Evolutionary conservation across 2,797 vertebrate genomes (phyloP).

Genomic region (Philypnodon macrostomus): DNA sequence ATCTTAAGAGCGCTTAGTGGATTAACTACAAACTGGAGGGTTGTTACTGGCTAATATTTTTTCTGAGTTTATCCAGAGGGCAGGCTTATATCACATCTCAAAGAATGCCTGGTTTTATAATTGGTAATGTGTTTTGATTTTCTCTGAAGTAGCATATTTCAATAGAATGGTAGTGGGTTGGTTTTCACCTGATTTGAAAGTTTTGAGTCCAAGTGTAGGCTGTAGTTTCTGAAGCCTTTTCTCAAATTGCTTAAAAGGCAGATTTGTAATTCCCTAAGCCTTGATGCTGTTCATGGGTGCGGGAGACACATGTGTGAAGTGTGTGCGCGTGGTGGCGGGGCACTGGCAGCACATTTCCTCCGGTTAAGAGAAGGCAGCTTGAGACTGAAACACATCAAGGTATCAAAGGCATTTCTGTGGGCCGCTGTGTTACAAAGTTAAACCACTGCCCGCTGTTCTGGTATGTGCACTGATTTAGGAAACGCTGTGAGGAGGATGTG

Average conservation of each 20-base stretch:
- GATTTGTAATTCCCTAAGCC: constrained; percentile 48
- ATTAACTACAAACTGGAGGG: too few species aligned
- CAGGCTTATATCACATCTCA: too few species aligned
- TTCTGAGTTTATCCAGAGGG: too few species aligned
- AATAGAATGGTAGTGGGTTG: constrained; percentile 30
- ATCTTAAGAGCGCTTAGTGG: too few species aligned
- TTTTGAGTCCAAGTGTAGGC: constrained; percentile 25
- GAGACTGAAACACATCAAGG: constrained; percentile 66
- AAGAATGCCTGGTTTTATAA: too few species aligned
- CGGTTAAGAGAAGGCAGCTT: constrained; percentile 57
- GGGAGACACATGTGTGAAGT: constrained; percentile 31
- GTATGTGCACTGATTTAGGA: constrained; percentile 73
- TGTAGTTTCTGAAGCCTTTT: constrained; percentile 24
- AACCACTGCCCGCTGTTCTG: constrained; percentile 76
- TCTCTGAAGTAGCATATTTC: too few species aligned
- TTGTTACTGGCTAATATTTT: too few species aligned
- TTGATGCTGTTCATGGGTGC: constrained; percentile 42
- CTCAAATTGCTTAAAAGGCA: constrained; percentile 32
- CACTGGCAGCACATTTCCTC: constrained; percentile 48
- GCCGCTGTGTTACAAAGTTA: constrained; percentile 66
- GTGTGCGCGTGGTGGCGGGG: constrained; percentile 16
- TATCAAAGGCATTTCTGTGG: constrained; percentile 77
- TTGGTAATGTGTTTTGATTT: too few species aligned
- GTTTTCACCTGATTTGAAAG: neutral
- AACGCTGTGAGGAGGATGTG: constrained; percentile 60